Base-by-base conservation (phyloP, 2,888 invertebrate species). In the Hyposoter didymator region DNA sequence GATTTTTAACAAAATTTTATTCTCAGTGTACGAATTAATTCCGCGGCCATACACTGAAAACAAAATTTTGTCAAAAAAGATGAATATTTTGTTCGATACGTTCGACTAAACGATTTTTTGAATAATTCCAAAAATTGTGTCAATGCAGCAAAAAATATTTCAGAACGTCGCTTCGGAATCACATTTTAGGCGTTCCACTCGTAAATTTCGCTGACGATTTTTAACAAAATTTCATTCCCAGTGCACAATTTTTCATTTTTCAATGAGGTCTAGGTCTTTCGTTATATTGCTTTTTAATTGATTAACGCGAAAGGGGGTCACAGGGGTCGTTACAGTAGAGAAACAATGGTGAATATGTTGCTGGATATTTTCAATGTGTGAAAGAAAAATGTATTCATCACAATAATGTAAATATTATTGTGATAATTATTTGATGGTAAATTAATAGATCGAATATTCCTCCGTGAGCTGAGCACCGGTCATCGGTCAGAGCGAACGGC, bases 401-500 rank as follows among this genome's bases (percentile, higher is more conserved):
- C 28, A 12, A 0, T 49, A 17, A 22, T 45, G 69, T 19, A 47
- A 32, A 19, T 17, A 28, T 69, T 69, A 47, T 47, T 39, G 52
- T 74, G 28, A 74, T 74, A 62, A 62, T 17, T 28, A 52, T 52
- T 76, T n/a, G 28, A 66, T 66, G 66, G 8, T 47, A 67, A 22
- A 66, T 32, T 64, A 72, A 66, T 39, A 17, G 47, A 62, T 10
- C 43, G 45, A 64, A 39, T 39, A 19, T 75, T n/a, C 45, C 32
- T 45, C 22, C 43, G 39, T 19, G 28, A 47, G 69, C 28, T 84
- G 84, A 70, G 32, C 49, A 55, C 59, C 28, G 45, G 22, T 73
- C 39, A 22, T 76, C 35, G 45, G 73, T 78, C 66, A 73, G 52
- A 81, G 73, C 67, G n/a, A 78, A 81, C 73, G 81, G 66, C 84